Percentiles rank a stretch among this genome's conserved stretches.
Evolutionary conservation across 2,888 invertebrate species (phyloP).

Genomic region (Patella depressa): DNA sequence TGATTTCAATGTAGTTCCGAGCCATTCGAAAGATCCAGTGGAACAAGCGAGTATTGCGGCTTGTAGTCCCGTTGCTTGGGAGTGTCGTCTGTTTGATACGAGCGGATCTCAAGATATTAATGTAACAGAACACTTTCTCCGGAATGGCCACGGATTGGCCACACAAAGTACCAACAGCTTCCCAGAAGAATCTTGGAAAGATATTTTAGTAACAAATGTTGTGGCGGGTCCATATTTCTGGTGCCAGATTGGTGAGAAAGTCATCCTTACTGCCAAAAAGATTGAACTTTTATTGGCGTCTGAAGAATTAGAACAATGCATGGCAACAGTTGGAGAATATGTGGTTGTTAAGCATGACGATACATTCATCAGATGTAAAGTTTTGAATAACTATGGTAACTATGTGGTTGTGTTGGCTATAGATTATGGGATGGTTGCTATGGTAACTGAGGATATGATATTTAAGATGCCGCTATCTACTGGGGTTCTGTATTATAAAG

Average conservation of each 20-base stretch:
- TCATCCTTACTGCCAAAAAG: conserved; percentile 36
- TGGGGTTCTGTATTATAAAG: conserved; percentile 26
- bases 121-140: conserved; percentile 34
- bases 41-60: conserved; percentile 27
- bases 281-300: conserved; percentile 37
- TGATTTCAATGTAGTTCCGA: conserved; percentile 39
- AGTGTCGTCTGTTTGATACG: conserved; percentile 44
- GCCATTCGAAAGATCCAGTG: conserved; percentile 32
- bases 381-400: conserved; percentile 27
- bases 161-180: not conserved
- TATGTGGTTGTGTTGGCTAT: conserved; percentile 40
- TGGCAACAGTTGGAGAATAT: conserved; percentile 23
- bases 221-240: conserved; percentile 46
- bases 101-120: conserved; percentile 34
- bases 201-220: conserved; percentile 45
- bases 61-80: conserved; percentile 30
- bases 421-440: conserved; percentile 44
- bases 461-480: conserved; percentile 39
- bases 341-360: conserved; percentile 35
- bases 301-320: conserved; percentile 20
- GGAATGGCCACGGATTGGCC: conserved; percentile 36
- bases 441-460: conserved; percentile 24
- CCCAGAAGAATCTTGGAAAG: conserved; percentile 38
- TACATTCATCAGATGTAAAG: conserved; percentile 20
- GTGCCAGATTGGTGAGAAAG: conserved; percentile 45